A percentile compares a stretch with the other conserved stretches of the same genome.
These are phyloP conservation scores for Ctenicera cuprea DNA, from an alignment of 2,888 invertebrate genomes.

Conservation along the genomic window DNA sequence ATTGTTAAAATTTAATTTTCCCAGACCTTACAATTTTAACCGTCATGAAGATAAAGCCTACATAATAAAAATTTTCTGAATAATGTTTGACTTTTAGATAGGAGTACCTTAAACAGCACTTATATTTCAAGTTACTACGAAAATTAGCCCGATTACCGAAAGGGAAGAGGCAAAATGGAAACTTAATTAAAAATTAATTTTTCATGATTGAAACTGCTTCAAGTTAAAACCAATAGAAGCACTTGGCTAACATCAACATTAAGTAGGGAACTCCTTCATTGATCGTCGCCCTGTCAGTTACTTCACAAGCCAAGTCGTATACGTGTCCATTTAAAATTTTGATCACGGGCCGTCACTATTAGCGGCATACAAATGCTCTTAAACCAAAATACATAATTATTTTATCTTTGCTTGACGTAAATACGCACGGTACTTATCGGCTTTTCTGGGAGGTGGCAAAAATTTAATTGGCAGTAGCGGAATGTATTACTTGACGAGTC, in stretches of 20 bases:
- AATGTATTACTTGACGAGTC: conserved; percentile 39
- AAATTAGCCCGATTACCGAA: conserved; percentile 23
- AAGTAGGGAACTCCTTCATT: conserved; percentile 21
- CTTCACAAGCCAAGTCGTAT: conserved; percentile 3
- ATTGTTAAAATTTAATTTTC: too few relatives aligned
- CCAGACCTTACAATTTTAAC: too few relatives aligned
- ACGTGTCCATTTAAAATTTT: conserved; percentile 8
- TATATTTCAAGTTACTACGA: conserved; percentile 8
- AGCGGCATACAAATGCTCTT: conserved; percentile 19
- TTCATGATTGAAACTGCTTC: conserved; percentile 31
- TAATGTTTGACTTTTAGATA: conserved; percentile 15
- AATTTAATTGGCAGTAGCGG: conserved; percentile 37
- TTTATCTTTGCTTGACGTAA: conserved; percentile 11
- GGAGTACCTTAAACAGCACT: not conserved
- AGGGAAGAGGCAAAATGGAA: conserved; percentile 18
- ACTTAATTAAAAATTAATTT: conserved; percentile 35
- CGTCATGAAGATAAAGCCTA: too few relatives aligned
- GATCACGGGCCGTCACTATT: conserved; percentile 18
- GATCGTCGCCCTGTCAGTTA: conserved; percentile 18
- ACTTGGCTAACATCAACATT: conserved; percentile 30
- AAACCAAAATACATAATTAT: conserved; percentile 20
- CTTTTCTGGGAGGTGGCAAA: conserved; percentile 26
- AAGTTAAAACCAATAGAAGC: conserved; percentile 30
- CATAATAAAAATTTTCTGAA: not conserved
- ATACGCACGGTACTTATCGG: conserved; percentile 3